Conservation (phyloP, 1,140 invertebrate species). For the Penaeus vannamei region DNA sequence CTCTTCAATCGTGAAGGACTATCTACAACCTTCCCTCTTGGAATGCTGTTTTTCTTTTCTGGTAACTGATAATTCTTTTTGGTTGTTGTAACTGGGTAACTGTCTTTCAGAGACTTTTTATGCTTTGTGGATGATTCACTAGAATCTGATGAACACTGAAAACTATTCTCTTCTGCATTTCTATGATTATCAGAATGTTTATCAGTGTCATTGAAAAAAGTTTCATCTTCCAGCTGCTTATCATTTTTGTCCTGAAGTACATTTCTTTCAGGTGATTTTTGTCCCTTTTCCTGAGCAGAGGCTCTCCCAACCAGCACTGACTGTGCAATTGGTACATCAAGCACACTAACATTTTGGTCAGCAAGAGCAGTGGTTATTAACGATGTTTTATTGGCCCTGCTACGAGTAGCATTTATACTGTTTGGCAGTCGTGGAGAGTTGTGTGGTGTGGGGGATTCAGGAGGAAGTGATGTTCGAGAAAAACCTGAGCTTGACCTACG, state of each 20-base stretch:
- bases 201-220: too few species aligned
- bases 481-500: constrained; percentile 35
- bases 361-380: neutral
- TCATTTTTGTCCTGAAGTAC: neutral
- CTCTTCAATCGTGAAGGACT: too few species aligned
- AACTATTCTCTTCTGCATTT: too few species aligned
- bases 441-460: constrained; percentile 67
- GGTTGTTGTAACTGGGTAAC: too few species aligned
- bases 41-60: too few species aligned
- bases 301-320: constrained; percentile 5
- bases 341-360: neutral
- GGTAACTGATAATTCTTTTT: too few species aligned
- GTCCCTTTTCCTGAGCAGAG: constrained; percentile 21
- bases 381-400: constrained; percentile 31
- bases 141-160: too few species aligned
- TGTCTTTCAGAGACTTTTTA: too few species aligned
- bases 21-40: too few species aligned
- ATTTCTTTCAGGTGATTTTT: constrained; percentile 4
- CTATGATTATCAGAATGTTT: too few species aligned
- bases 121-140: too few species aligned
- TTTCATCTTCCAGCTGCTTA: too few species aligned
- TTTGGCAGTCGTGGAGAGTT: constrained; percentile 67
- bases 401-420: constrained; percentile 60
- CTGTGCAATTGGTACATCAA: constrained; percentile 36
- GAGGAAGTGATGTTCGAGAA: constrained; percentile 44